Evolutionary conservation across 2,888 invertebrate genomes (phyloP).

Genomic region (Syritta pipiens): DNA sequence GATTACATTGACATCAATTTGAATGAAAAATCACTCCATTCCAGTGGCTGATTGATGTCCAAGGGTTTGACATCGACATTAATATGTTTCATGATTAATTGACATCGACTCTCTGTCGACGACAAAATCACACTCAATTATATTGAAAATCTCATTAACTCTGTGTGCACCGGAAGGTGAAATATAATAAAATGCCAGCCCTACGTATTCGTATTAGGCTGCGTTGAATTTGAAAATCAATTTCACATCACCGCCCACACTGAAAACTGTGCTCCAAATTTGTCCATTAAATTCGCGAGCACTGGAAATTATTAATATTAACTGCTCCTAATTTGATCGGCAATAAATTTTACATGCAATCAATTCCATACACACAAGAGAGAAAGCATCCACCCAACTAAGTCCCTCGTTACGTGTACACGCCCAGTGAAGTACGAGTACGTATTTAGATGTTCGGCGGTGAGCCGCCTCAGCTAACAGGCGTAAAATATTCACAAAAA

Average conservation of each 20-base stretch:
- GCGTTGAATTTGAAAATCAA: slow-evolving; percentile 2
- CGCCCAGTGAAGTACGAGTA: background rate
- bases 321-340: slow-evolving; percentile 41
- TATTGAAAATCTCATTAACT: background rate
- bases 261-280: background rate
- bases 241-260: background rate
- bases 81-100: slow-evolving; percentile 27
- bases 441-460: background rate
- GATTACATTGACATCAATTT: slow-evolving; percentile 32
- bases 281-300: slow-evolving; percentile 9
- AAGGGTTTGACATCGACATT: slow-evolving; percentile 39
- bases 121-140: slow-evolving; percentile 9
- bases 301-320: slow-evolving; percentile 27
- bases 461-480: slow-evolving; percentile 11
- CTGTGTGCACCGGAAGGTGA: background rate
- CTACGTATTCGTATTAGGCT: too few relatives aligned
- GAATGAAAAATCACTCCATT: slow-evolving; percentile 32
- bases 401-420: too few relatives aligned
- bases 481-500: slow-evolving; percentile 30
- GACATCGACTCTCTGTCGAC: background rate
- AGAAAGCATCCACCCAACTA: too few relatives aligned
- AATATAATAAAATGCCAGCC: background rate
- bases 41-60: slow-evolving; percentile 37
- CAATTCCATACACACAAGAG: slow-evolving; percentile 18
- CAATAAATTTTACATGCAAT: slow-evolving; percentile 41